phyloP scores from a whole-genome alignment of 2,888 invertebrate genomes.

The Eurois occulta region DNA sequence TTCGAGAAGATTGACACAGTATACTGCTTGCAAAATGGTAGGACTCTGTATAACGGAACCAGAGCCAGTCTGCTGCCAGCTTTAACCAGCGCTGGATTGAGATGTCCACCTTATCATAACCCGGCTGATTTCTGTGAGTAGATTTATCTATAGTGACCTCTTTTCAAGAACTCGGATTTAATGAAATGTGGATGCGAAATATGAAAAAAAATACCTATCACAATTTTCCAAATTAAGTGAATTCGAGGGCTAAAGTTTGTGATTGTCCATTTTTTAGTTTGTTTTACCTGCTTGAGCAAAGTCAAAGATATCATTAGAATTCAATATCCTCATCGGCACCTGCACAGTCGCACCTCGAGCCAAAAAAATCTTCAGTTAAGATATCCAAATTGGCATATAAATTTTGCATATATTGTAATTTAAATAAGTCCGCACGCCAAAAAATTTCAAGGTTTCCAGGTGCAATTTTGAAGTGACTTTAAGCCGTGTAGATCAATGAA shows the following conservation, averaged over 20 bases:
- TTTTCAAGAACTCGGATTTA: not conserved
- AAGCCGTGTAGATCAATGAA: not conserved
- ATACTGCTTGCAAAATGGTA: conserved; percentile 95
- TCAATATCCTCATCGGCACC: not conserved
- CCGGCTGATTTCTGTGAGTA: conserved; percentile 98
- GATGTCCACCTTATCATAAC: conserved; percentile 98
- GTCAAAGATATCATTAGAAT: not conserved
- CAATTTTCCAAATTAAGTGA: not conserved
- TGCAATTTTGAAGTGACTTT: not conserved
- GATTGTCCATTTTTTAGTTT: not conserved
- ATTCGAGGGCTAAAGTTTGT: not conserved
- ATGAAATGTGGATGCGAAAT: not conserved
- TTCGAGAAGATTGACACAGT: conserved; percentile 98
- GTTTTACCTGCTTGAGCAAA: not conserved
- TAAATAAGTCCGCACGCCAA: not conserved
- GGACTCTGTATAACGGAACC: conserved; percentile 96
- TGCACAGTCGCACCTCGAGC: too few relatives aligned
- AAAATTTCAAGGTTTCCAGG: not conserved
- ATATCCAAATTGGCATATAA: not conserved
- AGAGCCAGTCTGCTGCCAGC: conserved; percentile 94
- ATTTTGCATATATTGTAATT: too few relatives aligned
- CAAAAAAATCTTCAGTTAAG: not conserved
- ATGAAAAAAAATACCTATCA: not conserved
- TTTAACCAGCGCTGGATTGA: conserved; percentile 93
- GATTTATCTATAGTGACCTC: not conserved